These are phyloP conservation scores for Turritopsis rubra DNA, from an alignment of 30 jellyfish, hydroid and myxozoan species.

Conservation along the genomic window DNA sequence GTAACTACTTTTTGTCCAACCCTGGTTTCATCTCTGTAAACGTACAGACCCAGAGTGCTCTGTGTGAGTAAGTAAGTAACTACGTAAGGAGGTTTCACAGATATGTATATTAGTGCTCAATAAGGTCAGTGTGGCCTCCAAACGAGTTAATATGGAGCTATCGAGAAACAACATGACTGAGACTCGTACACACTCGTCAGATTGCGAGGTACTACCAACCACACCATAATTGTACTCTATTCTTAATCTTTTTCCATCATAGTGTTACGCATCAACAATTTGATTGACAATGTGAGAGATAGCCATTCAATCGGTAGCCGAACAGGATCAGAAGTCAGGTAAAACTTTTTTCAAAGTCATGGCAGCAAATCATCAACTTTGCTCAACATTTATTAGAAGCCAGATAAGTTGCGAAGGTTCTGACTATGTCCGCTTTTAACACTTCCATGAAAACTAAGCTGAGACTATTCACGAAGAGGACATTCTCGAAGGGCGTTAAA, in stretches of 20 bases:
- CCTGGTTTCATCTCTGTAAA: no score
- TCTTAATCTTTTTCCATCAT: neutral
- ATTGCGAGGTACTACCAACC: neutral
- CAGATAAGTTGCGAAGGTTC: neutral
- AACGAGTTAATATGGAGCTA: no score
- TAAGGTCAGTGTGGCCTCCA: no score
- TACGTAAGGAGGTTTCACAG: no score
- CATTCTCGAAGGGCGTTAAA: neutral
- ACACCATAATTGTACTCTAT: neutral
- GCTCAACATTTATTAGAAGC: neutral
- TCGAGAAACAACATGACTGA: no score
- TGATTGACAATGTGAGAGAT: neutral
- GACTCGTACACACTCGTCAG: neutral
- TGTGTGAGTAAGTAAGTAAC: no score
- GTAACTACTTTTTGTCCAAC: no score
- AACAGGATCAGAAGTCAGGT: neutral
- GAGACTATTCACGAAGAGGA: no score
- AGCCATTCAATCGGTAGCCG: neutral
- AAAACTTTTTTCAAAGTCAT: neutral
- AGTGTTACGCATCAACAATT: neutral
- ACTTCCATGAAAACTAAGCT: no score
- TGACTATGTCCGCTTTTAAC: no score
- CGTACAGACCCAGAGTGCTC: no score
- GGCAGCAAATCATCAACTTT: neutral
- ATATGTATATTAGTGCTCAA: no score